Conservation (phyloP, 2,888 invertebrate genomes). For the Suillia variegata region DNA sequence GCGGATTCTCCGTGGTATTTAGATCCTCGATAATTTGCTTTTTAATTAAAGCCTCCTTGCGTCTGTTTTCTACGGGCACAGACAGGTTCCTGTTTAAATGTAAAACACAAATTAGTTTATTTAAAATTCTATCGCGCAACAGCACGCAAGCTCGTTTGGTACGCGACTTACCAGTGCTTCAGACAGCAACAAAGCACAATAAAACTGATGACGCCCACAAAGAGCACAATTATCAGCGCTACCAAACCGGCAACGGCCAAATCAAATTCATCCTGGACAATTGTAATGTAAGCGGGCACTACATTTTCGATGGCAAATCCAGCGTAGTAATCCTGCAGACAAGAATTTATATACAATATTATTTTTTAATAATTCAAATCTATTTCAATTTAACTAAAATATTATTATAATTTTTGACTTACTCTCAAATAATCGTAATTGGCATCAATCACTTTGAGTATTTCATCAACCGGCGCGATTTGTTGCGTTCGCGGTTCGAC, state of each 20-base stretch:
- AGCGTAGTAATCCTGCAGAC: constrained; percentile 66
- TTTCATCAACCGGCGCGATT: constrained; percentile 78
- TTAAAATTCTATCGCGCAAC: neutral
- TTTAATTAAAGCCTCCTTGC: constrained; percentile 82
- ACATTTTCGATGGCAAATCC: constrained; percentile 78
- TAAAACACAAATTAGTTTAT: neutral
- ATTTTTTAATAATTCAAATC: neutral
- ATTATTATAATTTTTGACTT: constrained; percentile 5
- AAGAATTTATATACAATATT: neutral
- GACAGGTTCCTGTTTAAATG: constrained; percentile 70
- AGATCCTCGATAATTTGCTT: constrained; percentile 83
- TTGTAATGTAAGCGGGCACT: constrained; percentile 70
- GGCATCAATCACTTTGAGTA: constrained; percentile 80
- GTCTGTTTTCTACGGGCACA: constrained; percentile 79
- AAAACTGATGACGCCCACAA: constrained; percentile 85
- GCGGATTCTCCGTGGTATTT: constrained; percentile 88
- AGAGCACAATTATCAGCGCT: constrained; percentile 81
- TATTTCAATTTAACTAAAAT: neutral
- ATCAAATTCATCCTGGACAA: constrained; percentile 79
- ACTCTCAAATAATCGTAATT: constrained; percentile 84
- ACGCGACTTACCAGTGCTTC: constrained; percentile 80
- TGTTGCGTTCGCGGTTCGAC: constrained; percentile 76
- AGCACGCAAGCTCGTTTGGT: neutral
- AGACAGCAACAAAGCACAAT: constrained; percentile 87
- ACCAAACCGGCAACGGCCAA: constrained; percentile 85